A percentile compares a stretch with the other conserved stretches of the same genome.
Conservation (phyloP, 2,113 vertebrate genomes). For the Circaetus cinerascens region DNA sequence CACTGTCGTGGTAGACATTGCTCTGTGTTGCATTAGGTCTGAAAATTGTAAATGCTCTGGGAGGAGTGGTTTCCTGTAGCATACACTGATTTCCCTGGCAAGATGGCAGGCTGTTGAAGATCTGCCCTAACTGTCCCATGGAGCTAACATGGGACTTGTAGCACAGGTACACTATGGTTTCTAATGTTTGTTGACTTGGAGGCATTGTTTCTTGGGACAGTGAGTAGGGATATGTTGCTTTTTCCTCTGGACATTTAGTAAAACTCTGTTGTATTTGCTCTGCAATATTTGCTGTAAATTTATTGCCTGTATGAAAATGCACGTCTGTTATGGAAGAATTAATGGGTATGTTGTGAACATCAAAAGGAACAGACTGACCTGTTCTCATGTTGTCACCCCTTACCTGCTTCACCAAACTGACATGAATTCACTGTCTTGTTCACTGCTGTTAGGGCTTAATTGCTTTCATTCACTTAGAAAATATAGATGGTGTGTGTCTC, state of each 20-base stretch:
- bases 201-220: not conserved
- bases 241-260: not conserved
- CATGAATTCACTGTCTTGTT: not conserved
- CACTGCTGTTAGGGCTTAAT: not conserved
- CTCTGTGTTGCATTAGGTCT: not conserved
- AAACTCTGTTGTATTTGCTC: not conserved
- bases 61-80: not conserved
- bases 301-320: not conserved
- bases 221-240: not conserved
- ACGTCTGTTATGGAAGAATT: not conserved
- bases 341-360: not conserved
- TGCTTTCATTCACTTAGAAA: not conserved
- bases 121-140: not conserved
- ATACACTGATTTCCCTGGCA: not conserved
- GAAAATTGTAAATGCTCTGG: not conserved
- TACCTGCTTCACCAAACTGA: not conserved
- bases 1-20: accelerated
- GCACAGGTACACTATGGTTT: not conserved
- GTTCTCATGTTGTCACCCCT: not conserved
- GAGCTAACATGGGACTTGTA: not conserved
- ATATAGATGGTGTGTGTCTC: not conserved
- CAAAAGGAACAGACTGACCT: not conserved
- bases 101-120: not conserved
- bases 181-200: not conserved
- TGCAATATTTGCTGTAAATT: not conserved